These are phyloP conservation scores for Polymixis flavicincta DNA, from an alignment of 2,888 invertebrate genomes.

Conservation along the genomic window DNA sequence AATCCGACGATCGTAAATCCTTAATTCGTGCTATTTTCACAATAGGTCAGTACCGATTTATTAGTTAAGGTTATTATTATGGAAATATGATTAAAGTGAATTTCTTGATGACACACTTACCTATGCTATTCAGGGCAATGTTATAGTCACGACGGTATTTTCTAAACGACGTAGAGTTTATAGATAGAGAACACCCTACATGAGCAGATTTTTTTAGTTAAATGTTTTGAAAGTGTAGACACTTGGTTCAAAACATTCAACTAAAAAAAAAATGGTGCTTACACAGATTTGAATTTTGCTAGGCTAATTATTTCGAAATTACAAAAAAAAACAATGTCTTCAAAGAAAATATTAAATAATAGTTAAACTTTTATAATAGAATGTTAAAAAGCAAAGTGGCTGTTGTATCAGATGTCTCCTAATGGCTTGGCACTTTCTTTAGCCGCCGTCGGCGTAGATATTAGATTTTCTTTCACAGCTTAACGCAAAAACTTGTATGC, in stretches of 20 bases:
- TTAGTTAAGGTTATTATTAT: slow-evolving; percentile 6
- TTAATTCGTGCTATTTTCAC: slow-evolving; percentile 47
- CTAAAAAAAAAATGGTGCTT: too few relatives aligned
- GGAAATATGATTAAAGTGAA: slow-evolving; percentile 8
- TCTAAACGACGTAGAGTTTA: not conserved
- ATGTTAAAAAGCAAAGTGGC: slow-evolving; percentile 40
- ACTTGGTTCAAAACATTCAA: too few relatives aligned
- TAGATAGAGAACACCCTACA: not conserved
- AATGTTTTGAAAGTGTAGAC: not conserved
- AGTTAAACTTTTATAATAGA: slow-evolving; percentile 16
- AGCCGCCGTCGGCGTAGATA: slow-evolving; percentile 30
- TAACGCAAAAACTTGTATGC: slow-evolving; percentile 21
- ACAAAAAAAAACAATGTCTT: not conserved
- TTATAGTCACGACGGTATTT: not conserved
- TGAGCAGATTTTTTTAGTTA: not conserved
- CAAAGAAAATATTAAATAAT: not conserved
- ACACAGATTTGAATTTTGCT: not conserved
- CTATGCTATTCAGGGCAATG: not conserved
- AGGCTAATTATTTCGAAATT: not conserved
- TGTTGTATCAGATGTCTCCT: slow-evolving; percentile 59
- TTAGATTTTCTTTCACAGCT: slow-evolving; percentile 48
- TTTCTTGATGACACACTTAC: not conserved
- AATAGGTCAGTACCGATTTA: slow-evolving; percentile 12
- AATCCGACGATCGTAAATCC: slow-evolving; percentile 64
- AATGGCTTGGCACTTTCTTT: slow-evolving; percentile 58